Percentiles rank a stretch among this genome's conserved stretches.
Conservation (phyloP, 2,888 invertebrate species). For the Keiferia lycopersicella region DNA sequence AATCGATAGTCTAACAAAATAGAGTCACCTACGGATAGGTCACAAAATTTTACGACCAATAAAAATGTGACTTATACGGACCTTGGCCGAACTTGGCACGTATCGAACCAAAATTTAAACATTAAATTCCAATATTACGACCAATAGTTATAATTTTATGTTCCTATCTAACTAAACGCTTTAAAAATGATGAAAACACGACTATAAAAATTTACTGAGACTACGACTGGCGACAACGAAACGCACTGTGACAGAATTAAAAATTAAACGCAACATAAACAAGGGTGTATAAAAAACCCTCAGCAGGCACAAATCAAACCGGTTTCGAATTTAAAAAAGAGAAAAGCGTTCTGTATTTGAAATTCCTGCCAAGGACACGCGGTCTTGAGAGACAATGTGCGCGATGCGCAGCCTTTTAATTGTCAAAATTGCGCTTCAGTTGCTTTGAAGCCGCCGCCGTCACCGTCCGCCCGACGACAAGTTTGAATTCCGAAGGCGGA, state of each 20-base stretch:
- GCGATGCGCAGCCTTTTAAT: slow-evolving; percentile 75
- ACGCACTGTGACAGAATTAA: slow-evolving; percentile 37
- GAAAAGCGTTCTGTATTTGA: slow-evolving; percentile 52
- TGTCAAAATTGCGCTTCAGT: slow-evolving; percentile 71
- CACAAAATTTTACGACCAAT: slow-evolving; percentile 76
- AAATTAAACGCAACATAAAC: slow-evolving; percentile 48
- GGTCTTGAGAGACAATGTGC: slow-evolving; percentile 56
- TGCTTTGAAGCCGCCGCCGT: slow-evolving; percentile 66
- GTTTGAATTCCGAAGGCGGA: slow-evolving; percentile 45
- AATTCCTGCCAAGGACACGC: slow-evolving; percentile 76
- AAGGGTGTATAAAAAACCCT: slow-evolving; percentile 35
- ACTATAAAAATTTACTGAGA: slow-evolving; percentile 51
- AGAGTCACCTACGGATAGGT: slow-evolving; percentile 59
- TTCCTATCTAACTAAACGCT: slow-evolving; percentile 69
- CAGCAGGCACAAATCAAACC: slow-evolving; percentile 61
- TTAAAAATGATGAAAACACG: slow-evolving; percentile 57
- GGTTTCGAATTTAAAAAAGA: slow-evolving; percentile 55
- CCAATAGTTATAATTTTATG: slow-evolving; percentile 75
- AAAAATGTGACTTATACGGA: slow-evolving; percentile 74
- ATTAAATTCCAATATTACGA: slow-evolving; percentile 75
- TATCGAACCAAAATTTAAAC: slow-evolving; percentile 64
- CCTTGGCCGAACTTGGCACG: slow-evolving; percentile 56
- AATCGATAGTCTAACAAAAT: slow-evolving; percentile 59
- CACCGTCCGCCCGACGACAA: slow-evolving; percentile 33
- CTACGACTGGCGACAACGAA: slow-evolving; percentile 11